Conservation (phyloP, 64 coral and sea anemone species). For the Porites australiensis region DNA sequence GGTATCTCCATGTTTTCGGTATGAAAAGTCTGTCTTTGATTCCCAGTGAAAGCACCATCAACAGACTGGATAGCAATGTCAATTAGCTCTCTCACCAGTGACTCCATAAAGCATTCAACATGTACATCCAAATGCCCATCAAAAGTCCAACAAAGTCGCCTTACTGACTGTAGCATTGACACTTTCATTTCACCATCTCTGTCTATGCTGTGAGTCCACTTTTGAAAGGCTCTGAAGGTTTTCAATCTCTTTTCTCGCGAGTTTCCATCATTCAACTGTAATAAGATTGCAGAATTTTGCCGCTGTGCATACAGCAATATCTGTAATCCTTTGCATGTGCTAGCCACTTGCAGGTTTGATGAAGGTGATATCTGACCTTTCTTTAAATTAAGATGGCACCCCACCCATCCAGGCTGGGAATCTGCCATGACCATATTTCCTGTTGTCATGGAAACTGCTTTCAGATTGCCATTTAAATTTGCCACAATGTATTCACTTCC, state of each 20-base stretch:
- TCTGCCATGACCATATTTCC: constrained; percentile 74
- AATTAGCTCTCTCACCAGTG: constrained; percentile 59
- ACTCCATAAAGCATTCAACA: constrained; percentile 75
- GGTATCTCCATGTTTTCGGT: constrained; percentile 70
- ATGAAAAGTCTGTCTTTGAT: constrained; percentile 17
- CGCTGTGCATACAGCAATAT: constrained; percentile 65
- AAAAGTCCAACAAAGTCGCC: constrained; percentile 44
- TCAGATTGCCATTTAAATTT: constrained; percentile 63
- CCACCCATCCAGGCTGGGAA: constrained; percentile 69
- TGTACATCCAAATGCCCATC: constrained; percentile 52
- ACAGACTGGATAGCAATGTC: constrained; percentile 71
- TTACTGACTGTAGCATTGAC: constrained; percentile 28
- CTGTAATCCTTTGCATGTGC: constrained; percentile 33
- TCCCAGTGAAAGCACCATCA: constrained; percentile 62
- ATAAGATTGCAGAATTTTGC: constrained; percentile 61
- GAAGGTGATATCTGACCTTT: constrained; percentile 56
- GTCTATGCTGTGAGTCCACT: neutral
- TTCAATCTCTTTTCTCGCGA: neutral
- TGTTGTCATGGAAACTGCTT: constrained; percentile 83
- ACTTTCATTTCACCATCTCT: neutral
- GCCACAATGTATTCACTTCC: constrained; percentile 77
- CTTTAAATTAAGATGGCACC: constrained; percentile 69
- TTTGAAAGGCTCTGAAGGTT: constrained; percentile 59
- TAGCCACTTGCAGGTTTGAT: constrained; percentile 69
- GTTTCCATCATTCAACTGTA: constrained; percentile 81